phyloP scores from a whole-genome alignment of 2,113 vertebrate species.

The Oophaga pumilio region DNA sequence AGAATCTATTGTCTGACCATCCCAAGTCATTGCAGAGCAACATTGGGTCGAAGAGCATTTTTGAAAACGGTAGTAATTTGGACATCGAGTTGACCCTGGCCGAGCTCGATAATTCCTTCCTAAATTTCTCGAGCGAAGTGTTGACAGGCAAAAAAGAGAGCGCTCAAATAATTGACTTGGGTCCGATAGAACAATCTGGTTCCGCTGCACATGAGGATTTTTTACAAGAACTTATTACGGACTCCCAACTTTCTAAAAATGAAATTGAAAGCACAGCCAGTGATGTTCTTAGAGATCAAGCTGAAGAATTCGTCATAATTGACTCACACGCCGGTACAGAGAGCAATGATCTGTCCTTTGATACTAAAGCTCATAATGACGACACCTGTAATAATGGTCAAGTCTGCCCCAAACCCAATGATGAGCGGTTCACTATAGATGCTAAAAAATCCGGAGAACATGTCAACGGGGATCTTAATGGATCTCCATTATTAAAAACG shows the following conservation, averaged over 20 bases:
- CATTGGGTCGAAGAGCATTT: slow-evolving; percentile 68
- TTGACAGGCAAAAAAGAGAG: background rate
- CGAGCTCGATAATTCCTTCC: slow-evolving; percentile 64
- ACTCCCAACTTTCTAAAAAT: background rate
- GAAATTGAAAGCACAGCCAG: background rate
- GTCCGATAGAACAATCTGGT: background rate
- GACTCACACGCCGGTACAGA: background rate
- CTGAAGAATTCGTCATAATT: background rate
- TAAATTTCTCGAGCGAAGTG: slow-evolving; percentile 28
- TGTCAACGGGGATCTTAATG: slow-evolving; percentile 45
- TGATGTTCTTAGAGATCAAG: background rate
- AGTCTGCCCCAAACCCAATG: background rate
- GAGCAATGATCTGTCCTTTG: slow-evolving; percentile 13
- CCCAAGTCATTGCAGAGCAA: slow-evolving; percentile 69
- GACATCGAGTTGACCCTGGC: slow-evolving; percentile 63
- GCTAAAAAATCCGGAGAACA: background rate
- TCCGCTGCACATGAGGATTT: background rate
- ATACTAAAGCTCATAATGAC: background rate
- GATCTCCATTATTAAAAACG: slow-evolving; percentile 66
- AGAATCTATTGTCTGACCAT: slow-evolving; percentile 75
- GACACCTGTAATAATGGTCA: background rate
- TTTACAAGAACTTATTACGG: slow-evolving; percentile 62
- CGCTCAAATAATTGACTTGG: slow-evolving; percentile 24
- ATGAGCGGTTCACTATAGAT: background rate
- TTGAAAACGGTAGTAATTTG: slow-evolving; percentile 68